Percentiles rank a stretch among this genome's conserved stretches.
Evolutionary conservation across 1,140 invertebrate genomes (phyloP).

Genomic region (Halesus radiatus): DNA sequence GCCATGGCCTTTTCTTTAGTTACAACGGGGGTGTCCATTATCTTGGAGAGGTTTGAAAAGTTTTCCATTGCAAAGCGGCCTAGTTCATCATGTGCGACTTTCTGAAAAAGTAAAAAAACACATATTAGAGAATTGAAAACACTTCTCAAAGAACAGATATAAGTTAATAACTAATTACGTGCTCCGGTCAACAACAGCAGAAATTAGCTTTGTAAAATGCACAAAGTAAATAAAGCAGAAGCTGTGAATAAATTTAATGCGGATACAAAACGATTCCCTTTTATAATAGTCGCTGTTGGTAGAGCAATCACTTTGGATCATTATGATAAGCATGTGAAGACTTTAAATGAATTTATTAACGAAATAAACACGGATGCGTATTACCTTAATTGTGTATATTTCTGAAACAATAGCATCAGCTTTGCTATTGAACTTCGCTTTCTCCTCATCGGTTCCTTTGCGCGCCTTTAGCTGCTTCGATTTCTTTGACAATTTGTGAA

Average conservation of each 20-base stretch:
- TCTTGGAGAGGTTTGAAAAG: constrained; percentile 44
- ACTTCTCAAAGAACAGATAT: no score
- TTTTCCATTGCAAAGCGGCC: constrained; percentile 52
- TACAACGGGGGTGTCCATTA: constrained; percentile 50
- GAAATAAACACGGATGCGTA: neutral
- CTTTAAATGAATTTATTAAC: no score
- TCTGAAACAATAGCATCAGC: constrained; percentile 42
- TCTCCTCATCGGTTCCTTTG: constrained; percentile 32
- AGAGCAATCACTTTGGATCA: no score
- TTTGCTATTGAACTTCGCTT: constrained; percentile 48
- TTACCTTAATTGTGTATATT: constrained; percentile 52
- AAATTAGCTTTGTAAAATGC: no score
- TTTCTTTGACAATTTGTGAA: constrained; percentile 35
- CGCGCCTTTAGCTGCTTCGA: constrained; percentile 44
- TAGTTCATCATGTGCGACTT: constrained; percentile 44
- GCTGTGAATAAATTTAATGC: no score
- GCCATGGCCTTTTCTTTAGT: constrained; percentile 53
- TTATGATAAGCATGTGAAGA: no score
- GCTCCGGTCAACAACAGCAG: no score
- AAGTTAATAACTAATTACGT: no score
- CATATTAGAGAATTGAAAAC: no score
- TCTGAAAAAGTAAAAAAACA: constrained; percentile 43
- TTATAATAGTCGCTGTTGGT: no score
- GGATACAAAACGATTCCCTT: no score
- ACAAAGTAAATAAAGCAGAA: no score